These are phyloP conservation scores for Penelope pileata DNA, from an alignment of 2,113 vertebrate genomes.

Conservation along the genomic window DNA sequence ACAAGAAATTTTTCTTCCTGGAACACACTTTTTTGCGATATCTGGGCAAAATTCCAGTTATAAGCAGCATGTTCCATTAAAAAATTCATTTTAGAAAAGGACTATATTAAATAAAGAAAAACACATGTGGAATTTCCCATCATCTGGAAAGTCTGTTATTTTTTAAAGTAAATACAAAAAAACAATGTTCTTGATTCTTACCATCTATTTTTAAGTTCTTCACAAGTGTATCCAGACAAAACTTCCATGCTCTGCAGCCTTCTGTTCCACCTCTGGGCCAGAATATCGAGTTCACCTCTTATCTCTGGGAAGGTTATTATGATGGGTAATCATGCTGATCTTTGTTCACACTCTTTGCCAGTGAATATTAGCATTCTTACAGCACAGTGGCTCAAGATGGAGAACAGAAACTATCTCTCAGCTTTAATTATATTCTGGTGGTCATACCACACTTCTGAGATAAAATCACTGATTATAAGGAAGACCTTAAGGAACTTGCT, in stretches of 20 bases:
- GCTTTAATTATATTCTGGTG: not conserved
- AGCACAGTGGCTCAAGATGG: not conserved
- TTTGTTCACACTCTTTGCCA: not conserved
- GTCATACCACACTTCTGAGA: not conserved
- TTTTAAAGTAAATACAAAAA: not conserved
- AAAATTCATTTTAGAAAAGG: not conserved
- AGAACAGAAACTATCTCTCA: not conserved
- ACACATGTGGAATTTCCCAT: not conserved
- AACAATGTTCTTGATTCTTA: not conserved
- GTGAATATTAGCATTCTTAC: not conserved
- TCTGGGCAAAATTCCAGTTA: not conserved
- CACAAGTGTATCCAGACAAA: not conserved
- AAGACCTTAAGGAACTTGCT: not conserved
- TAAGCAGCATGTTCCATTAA: not conserved
- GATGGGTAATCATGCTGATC: not conserved
- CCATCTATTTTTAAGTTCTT: not conserved
- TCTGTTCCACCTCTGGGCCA: not conserved
- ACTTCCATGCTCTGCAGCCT: not conserved
- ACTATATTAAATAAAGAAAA: not conserved
- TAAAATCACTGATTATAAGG: not conserved
- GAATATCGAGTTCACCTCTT: not conserved
- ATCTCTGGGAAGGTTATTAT: not conserved
- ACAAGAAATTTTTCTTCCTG: not conserved
- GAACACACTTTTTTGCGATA: not conserved
- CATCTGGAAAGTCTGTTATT: not conserved